phyloP scores from a whole-genome alignment of 2,113 vertebrate genomes.

The Lates calcarifer region DNA sequence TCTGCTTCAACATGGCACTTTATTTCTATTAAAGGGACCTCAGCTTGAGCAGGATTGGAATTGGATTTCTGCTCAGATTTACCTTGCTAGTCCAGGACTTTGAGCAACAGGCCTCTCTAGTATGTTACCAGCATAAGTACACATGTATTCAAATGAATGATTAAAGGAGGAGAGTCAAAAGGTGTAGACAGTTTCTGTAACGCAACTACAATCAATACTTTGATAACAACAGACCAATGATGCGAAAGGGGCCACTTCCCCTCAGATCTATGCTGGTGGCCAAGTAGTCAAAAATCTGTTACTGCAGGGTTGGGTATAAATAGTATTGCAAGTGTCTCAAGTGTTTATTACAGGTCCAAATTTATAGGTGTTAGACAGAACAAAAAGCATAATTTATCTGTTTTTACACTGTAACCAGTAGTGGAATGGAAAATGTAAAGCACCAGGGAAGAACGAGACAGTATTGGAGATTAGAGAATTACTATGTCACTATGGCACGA shows the following conservation, averaged over 20 bases:
- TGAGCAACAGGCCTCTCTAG: neutral
- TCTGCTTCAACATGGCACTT: constrained; percentile 10
- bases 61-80: neutral
- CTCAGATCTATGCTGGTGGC: neutral
- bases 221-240: neutral
- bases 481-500: too few relatives aligned
- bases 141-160: neutral
- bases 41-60: neutral
- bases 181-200: neutral
- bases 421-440: too few relatives aligned
- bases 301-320: too few relatives aligned
- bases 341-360: too few relatives aligned
- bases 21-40: neutral
- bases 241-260: neutral
- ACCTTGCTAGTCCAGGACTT: neutral
- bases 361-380: too few relatives aligned
- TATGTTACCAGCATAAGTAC: neutral
- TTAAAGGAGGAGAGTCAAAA: neutral
- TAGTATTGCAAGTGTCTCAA: too few relatives aligned
- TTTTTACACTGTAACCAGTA: too few relatives aligned
- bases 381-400: too few relatives aligned
- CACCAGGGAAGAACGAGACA: too few relatives aligned
- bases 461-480: too few relatives aligned
- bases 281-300: too few relatives aligned
- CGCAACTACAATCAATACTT: neutral